Percentiles rank a stretch among this genome's conserved stretches.
These are phyloP conservation scores for Alca torda DNA, from an alignment of 2,797 vertebrate genomes.

Conservation along the genomic window DNA sequence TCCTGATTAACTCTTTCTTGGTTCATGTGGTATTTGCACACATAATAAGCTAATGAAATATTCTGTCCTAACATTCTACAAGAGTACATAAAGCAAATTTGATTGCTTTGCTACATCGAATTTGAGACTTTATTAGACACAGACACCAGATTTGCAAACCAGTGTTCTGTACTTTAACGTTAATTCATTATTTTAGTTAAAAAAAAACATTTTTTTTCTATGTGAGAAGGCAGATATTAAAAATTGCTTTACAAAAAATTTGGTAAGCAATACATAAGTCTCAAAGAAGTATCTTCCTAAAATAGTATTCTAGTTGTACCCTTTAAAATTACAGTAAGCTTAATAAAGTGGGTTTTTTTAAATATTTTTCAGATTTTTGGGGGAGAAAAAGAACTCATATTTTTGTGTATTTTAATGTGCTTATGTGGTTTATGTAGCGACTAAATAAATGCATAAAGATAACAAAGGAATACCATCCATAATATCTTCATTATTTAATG, in stretches of 20 bases:
- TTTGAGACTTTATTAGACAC: not conserved
- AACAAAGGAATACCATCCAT: not conserved
- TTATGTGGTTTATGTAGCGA: not conserved
- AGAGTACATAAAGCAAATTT: not conserved
- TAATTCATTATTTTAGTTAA: not conserved
- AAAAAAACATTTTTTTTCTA: accelerated
- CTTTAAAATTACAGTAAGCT: not conserved
- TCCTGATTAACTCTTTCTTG: not conserved
- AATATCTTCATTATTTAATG: not conserved
- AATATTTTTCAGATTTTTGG: not conserved
- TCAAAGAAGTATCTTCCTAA: not conserved
- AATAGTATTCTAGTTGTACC: not conserved
- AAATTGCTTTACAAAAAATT: not conserved
- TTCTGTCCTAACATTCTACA: not conserved
- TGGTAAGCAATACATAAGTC: accelerated
- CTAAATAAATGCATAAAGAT: not conserved
- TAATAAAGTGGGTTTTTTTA: accelerated
- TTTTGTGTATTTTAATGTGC: not conserved
- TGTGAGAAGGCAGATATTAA: accelerated
- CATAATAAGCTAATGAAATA: not conserved
- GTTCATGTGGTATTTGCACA: not conserved
- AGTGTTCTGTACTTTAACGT: not conserved
- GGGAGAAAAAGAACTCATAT: not conserved
- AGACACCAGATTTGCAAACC: not conserved
- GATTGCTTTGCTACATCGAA: not conserved